Evolutionary conservation across 2,113 vertebrate species (phyloP), one percentile per base, ranked within the genome.

Genomic region (Gavia stellata): DNA sequence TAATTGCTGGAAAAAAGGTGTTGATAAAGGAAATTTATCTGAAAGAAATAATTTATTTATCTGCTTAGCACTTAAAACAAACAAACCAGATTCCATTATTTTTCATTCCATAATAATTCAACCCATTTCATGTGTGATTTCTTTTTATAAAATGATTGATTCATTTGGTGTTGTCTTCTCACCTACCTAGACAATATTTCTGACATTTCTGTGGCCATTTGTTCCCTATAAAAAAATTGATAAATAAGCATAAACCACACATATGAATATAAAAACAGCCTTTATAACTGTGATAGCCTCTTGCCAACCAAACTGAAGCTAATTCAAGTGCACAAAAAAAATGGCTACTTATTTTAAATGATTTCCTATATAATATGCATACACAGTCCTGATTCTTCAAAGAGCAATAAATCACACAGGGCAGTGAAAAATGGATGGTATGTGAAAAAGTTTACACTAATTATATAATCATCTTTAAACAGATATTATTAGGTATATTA

Each of bases 121-220:
- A 86, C 21, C 13, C 26, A 96, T 88, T 96, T 94, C 10, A 88
- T 34, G 44, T 81, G 29, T 59, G 86, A 97, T 96, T 97, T 78
- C 3, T 45, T 82, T 96, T 73, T 78, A 58, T 31, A 53, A 74
- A 90, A 36, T 26, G 20, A 94, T 56, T 77, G 52, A 82, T 80
- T 88, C 34, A 81, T 86, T 92, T 70, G 29, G 29, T 55, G 36
- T n/a, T 80, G 72, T 63, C 61, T 63, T 94, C 83, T 96, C 97
- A 99, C 99, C 98, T 98, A 99, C 99, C 99, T 98, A 98, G 98
- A 97, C 97, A 99, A 98, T 91, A 99, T 97, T 89, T 99, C 98
- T 88, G 99, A 98, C 97, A 99, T 99, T 98, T 99, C 99, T 98
- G 98, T 98, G 81, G 98, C 99, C 99, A 99, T 99, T 98, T 99